These are phyloP conservation scores for Syngnathoides biaculeatus DNA, from an alignment of 2,113 vertebrate species.

Conservation along the genomic window DNA sequence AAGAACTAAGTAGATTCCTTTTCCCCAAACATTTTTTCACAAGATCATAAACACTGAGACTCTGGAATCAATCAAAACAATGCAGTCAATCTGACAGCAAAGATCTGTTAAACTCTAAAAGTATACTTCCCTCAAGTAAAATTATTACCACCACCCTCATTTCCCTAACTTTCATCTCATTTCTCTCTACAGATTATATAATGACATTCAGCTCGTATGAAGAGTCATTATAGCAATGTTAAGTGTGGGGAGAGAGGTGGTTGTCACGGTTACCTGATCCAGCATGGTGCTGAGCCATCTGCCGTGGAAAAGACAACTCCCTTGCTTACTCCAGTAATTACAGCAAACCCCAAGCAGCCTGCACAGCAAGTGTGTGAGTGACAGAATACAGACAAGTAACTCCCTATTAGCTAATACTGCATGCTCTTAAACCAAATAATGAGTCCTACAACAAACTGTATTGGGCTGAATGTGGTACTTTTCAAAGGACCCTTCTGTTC, in stretches of 20 bases:
- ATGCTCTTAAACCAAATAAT: constrained; percentile 8
- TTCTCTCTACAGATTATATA: constrained; percentile 37
- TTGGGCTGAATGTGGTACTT: constrained; percentile 8
- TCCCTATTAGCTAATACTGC: constrained; percentile 1
- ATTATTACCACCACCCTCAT: not conserved
- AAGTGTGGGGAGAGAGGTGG: constrained; percentile 61
- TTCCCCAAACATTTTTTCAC: not conserved
- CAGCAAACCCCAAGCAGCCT: constrained; percentile 59
- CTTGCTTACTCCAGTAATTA: constrained; percentile 78
- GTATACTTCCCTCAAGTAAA: not conserved
- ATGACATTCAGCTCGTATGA: constrained; percentile 64
- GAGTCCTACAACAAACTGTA: constrained; percentile 18
- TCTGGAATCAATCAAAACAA: not conserved
- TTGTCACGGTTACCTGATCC: constrained; percentile 84
- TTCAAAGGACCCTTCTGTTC: constrained; percentile 9
- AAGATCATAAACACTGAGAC: not conserved
- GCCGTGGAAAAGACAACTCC: constrained; percentile 77
- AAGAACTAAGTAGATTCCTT: not conserved
- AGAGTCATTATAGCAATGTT: constrained; percentile 56
- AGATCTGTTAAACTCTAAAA: not conserved
- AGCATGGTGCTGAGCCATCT: constrained; percentile 84
- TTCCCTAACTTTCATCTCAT: not conserved
- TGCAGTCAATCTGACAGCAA: not conserved
- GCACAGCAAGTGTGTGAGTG: constrained; percentile 38
- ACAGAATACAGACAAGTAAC: constrained; percentile 7